These are phyloP conservation scores for Alectura lathami DNA, from an alignment of 2,113 vertebrate genomes.

Conservation along the genomic window DNA sequence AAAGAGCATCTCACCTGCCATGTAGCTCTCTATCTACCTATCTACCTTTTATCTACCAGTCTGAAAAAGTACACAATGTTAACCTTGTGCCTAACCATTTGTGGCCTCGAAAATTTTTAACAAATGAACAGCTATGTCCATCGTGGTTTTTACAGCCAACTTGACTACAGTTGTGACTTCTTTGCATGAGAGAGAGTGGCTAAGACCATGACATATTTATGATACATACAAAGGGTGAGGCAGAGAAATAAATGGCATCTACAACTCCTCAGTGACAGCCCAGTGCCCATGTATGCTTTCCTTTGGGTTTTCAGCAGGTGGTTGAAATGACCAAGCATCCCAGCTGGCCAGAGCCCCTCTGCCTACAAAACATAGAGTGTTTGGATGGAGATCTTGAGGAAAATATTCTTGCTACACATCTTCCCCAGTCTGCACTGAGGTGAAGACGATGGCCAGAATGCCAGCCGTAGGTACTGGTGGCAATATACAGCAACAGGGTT, in stretches of 20 bases:
- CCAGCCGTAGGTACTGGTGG: background rate
- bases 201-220: background rate
- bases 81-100: background rate
- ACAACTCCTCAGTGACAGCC: background rate
- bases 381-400: background rate
- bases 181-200: background rate
- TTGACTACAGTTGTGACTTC: background rate
- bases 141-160: background rate
- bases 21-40: rapidly evolving
- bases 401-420: background rate
- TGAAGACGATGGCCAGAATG: background rate
- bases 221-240: background rate
- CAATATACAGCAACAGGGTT: background rate
- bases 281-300: background rate
- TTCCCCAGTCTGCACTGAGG: background rate
- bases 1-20: rapidly evolving
- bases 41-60: background rate
- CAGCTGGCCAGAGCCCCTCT: background rate
- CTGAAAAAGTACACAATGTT: background rate
- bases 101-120: background rate
- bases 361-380: background rate
- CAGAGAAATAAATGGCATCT: background rate
- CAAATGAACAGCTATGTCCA: background rate
- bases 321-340: background rate
- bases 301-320: background rate